Percentiles rank a stretch among this genome's conserved stretches.
phyloP scores from a whole-genome alignment of 2,888 invertebrate species.

The Caenorhabditis wallacei region DNA sequence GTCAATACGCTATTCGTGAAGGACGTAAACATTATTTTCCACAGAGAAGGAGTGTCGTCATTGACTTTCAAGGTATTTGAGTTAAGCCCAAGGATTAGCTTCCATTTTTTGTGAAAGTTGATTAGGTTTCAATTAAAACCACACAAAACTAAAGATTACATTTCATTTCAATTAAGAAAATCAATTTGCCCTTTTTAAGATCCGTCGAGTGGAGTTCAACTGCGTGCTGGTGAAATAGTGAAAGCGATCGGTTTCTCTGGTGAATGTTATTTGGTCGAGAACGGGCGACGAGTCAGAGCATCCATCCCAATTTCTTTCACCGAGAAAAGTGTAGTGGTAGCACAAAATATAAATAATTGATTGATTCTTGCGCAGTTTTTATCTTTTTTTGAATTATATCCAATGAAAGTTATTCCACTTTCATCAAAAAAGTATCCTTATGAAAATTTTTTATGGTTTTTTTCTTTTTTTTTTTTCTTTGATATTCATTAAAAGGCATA shows the following conservation, averaged over 20 bases:
- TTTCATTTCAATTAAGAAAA: slow-evolving; percentile 6
- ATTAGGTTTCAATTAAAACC: not conserved
- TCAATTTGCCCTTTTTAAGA: slow-evolving; percentile 51
- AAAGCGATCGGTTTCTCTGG: slow-evolving; percentile 70
- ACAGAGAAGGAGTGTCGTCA: slow-evolving; percentile 66
- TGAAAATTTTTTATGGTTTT: slow-evolving; percentile 20
- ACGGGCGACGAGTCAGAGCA: slow-evolving; percentile 56
- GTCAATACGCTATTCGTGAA: slow-evolving; percentile 68
- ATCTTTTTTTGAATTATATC: slow-evolving; percentile 18
- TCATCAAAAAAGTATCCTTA: not conserved
- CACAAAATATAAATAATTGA: slow-evolving; percentile 58
- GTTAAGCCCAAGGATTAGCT: slow-evolving; percentile 5
- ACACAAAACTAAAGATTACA: not conserved
- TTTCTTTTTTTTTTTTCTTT: not conserved
- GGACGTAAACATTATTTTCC: slow-evolving; percentile 68
- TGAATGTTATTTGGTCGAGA: slow-evolving; percentile 70
- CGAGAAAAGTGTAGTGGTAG: slow-evolving; percentile 63
- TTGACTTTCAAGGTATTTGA: slow-evolving; percentile 68
- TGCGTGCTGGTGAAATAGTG: slow-evolving; percentile 71
- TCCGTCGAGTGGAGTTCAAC: slow-evolving; percentile 64
- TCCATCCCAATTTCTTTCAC: slow-evolving; percentile 71
- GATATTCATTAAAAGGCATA: not conserved
- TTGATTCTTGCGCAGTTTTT: not conserved
- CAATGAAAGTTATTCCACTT: slow-evolving; percentile 37
- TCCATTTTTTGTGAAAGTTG: not conserved